These are phyloP conservation scores for Limenitis camilla DNA, from an alignment of 2,888 invertebrate species.

Conservation along the genomic window DNA sequence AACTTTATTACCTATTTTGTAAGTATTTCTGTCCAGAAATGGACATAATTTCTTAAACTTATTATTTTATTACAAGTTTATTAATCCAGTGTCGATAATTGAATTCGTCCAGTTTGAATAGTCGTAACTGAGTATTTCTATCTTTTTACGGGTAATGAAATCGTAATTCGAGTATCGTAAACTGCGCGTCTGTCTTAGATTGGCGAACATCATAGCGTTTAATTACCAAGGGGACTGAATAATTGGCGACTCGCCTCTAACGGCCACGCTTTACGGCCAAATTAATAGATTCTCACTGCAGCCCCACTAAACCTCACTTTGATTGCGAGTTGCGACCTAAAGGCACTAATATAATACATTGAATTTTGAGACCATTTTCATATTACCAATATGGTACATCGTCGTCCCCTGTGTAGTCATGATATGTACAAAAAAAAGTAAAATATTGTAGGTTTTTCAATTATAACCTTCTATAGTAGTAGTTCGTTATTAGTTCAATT, in stretches of 20 bases:
- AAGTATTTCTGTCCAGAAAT: too few species aligned
- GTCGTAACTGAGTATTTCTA: constrained; percentile 26
- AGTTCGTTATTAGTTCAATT: too few species aligned
- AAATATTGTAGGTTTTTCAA: too few species aligned
- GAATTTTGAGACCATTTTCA: too few species aligned
- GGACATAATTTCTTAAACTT: too few species aligned
- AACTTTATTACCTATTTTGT: too few species aligned
- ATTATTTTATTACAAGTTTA: too few species aligned
- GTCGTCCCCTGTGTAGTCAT: neutral
- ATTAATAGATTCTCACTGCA: constrained; percentile 67
- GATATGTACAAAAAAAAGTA: too few species aligned
- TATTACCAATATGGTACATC: neutral
- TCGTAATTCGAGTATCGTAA: constrained; percentile 65
- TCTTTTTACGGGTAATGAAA: constrained; percentile 62
- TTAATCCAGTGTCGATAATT: constrained; percentile 3
- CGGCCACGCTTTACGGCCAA: constrained; percentile 60
- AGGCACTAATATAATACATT: too few species aligned
- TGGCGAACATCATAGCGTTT: constrained; percentile 68
- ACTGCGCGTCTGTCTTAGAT: constrained; percentile 65
- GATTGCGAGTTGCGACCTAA: constrained; percentile 46
- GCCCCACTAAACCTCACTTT: constrained; percentile 47
- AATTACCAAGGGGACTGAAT: constrained; percentile 66
- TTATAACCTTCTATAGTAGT: too few species aligned
- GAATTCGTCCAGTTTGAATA: constrained; percentile 16
- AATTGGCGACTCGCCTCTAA: constrained; percentile 66